A percentile compares a stretch with the other conserved stretches of the same genome.
phyloP scores from a whole-genome alignment of 2,888 invertebrate genomes.

The Habrosyne pyritoides region DNA sequence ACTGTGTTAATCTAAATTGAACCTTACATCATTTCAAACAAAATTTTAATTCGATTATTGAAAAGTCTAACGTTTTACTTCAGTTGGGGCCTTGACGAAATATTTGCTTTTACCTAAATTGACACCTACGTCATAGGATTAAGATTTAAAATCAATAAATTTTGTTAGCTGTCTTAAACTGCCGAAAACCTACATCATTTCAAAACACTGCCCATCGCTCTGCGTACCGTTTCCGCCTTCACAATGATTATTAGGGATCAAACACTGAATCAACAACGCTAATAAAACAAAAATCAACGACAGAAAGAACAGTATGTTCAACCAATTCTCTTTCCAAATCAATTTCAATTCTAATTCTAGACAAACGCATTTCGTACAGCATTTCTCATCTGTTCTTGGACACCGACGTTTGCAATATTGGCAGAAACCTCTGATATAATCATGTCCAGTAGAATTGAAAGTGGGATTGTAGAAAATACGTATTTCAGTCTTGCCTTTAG shows the following conservation, averaged over 20 bases:
- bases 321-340: conserved; percentile 72
- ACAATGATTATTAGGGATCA: conserved; percentile 55
- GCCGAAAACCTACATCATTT: conserved; percentile 49
- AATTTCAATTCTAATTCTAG: conserved; percentile 60
- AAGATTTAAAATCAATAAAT: conserved; percentile 12
- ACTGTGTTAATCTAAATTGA: no score
- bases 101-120: no score
- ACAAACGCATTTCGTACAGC: conserved; percentile 67
- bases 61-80: no score
- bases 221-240: conserved; percentile 38
- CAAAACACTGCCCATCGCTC: conserved; percentile 52
- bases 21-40: no score
- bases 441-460: conserved; percentile 55
- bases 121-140: background rate
- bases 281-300: conserved; percentile 63
- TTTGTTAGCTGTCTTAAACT: background rate
- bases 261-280: conserved; percentile 62
- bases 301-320: conserved; percentile 67
- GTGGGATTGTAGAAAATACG: conserved; percentile 78
- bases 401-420: conserved; percentile 63
- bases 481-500: conserved; percentile 67
- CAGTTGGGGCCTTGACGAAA: no score
- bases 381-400: conserved; percentile 64
- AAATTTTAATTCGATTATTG: no score
- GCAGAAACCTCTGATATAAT: conserved; percentile 57